These are phyloP conservation scores for Axis porcinus DNA, from an alignment of 2,113 vertebrate genomes.

Conservation along the genomic window DNA sequence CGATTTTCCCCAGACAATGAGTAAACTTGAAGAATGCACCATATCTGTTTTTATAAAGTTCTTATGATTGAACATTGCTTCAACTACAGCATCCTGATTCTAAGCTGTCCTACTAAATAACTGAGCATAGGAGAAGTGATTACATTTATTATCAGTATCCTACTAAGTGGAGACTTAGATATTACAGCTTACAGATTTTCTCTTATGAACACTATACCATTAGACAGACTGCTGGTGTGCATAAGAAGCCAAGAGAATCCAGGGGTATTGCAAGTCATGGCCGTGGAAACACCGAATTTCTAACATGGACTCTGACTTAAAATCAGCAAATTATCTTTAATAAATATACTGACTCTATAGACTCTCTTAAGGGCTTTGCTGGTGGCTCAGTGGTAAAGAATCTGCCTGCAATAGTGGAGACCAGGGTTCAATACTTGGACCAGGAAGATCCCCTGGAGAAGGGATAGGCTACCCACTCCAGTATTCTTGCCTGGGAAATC, in stretches of 20 bases:
- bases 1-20: not conserved
- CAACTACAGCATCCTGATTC: not conserved
- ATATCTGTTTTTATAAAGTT: not conserved
- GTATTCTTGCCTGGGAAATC: not conserved
- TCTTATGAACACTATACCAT: not conserved
- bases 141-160: not conserved
- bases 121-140: not conserved
- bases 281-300: not conserved
- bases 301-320: not conserved
- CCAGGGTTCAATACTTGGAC: not conserved
- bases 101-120: not conserved
- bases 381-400: not conserved
- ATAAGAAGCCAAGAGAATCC: not conserved
- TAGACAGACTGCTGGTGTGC: not conserved
- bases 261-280: constrained; percentile 59
- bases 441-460: not conserved
- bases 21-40: not conserved
- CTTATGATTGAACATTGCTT: not conserved
- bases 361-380: not conserved
- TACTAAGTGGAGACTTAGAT: not conserved
- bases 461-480: not conserved
- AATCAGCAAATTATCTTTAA: not conserved
- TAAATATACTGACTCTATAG: not conserved
- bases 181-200: not conserved
- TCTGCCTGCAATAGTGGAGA: not conserved